Conservation (phyloP, 2,888 invertebrate species). For the Mythimna impura region DNA sequence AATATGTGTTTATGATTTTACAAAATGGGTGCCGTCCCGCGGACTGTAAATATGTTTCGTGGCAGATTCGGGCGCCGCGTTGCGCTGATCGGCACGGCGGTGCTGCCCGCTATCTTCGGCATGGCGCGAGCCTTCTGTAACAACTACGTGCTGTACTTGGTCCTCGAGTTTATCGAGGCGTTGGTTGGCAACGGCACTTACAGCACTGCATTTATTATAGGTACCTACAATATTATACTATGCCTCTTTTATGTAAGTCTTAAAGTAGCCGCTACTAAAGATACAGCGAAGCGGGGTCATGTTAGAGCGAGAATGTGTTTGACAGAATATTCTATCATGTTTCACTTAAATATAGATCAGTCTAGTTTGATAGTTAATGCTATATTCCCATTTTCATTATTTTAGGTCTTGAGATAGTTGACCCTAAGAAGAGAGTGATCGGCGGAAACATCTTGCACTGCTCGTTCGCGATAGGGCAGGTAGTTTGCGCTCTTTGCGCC, state of each 20-base stretch:
- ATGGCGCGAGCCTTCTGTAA: conserved; percentile 73
- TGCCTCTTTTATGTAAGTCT: not conserved
- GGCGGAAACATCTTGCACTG: conserved; percentile 92
- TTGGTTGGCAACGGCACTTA: conserved; percentile 81
- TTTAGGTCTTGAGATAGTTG: conserved; percentile 92
- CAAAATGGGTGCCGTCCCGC: too few species aligned
- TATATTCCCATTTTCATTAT: conserved; percentile 37
- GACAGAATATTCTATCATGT: too few species aligned
- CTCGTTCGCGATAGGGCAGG: conserved; percentile 92
- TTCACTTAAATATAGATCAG: not conserved
- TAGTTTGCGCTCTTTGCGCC: conserved; percentile 90
- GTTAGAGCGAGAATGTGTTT: too few species aligned
- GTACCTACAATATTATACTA: conserved; percentile 77
- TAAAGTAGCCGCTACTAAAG: not conserved
- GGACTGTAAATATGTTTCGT: not conserved
- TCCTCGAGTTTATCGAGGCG: conserved; percentile 81
- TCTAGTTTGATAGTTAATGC: not conserved
- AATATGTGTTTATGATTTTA: too few species aligned
- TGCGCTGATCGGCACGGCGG: conserved; percentile 89
- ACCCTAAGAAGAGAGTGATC: conserved; percentile 91
- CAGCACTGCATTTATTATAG: conserved; percentile 85
- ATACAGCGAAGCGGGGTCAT: not conserved
- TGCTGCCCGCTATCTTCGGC: conserved; percentile 88
- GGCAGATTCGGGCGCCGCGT: conserved; percentile 90
- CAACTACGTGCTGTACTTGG: conserved; percentile 76